Percentiles rank a stretch among this genome's conserved stretches.
Evolutionary conservation across 2,888 invertebrate genomes (phyloP).

Genomic region (Platycheirus albimanus): DNA sequence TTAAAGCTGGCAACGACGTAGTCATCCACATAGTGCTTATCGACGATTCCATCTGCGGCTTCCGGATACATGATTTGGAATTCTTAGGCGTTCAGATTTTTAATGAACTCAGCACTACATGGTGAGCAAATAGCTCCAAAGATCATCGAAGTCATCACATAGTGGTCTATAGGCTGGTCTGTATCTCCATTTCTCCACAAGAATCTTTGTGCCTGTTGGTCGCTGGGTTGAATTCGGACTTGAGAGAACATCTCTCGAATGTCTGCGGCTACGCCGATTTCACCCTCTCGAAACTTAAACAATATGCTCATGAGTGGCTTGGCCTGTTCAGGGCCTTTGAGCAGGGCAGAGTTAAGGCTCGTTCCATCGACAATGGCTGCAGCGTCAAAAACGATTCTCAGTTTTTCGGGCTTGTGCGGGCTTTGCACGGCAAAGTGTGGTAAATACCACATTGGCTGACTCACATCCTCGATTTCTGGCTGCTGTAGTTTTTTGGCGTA

Average conservation of each 20-base stretch:
- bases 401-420: slow-evolving; percentile 75
- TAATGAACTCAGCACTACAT: too few relatives aligned
- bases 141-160: too few relatives aligned
- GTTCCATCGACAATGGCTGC: slow-evolving; percentile 75
- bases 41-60: too few relatives aligned
- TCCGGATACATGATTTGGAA: too few relatives aligned
- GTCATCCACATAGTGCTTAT: too few relatives aligned
- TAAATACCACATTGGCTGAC: slow-evolving; percentile 75
- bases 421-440: slow-evolving; percentile 77
- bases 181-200: slow-evolving; percentile 73
- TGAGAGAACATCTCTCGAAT: slow-evolving; percentile 55
- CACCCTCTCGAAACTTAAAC: slow-evolving; percentile 19
- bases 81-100: too few relatives aligned
- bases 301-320: slow-evolving; percentile 71
- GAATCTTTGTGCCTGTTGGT: slow-evolving; percentile 68
- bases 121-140: too few relatives aligned
- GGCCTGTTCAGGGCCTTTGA: too few relatives aligned
- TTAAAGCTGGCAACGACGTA: too few relatives aligned
- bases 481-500: slow-evolving; percentile 68
- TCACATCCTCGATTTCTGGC: slow-evolving; percentile 51
- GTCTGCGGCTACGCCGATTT: too few relatives aligned
- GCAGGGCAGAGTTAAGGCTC: slow-evolving; percentile 76
- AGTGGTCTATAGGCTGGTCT: slow-evolving; percentile 40
- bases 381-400: slow-evolving; percentile 78
- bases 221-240: slow-evolving; percentile 16